Evolutionary conservation across 2,113 vertebrate genomes (phyloP).

Genomic region (Campylorhamphus procurvoides): DNA sequence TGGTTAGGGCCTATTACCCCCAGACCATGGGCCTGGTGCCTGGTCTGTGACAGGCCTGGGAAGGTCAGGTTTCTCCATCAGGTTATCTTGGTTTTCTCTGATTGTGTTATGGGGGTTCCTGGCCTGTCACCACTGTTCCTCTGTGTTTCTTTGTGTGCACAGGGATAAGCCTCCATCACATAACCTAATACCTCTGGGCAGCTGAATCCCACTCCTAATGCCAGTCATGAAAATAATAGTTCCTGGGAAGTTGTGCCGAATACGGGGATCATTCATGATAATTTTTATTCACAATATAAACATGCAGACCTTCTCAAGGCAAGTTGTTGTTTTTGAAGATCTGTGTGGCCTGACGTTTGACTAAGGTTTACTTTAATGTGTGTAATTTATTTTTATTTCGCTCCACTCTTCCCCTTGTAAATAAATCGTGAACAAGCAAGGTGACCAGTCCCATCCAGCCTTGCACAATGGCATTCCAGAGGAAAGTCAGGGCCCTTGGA

Average conservation of each 20-base stretch:
- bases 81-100: background rate
- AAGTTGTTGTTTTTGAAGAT: background rate
- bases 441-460: background rate
- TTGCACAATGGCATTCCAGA: background rate
- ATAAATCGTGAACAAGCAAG: background rate
- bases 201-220: background rate
- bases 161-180: background rate
- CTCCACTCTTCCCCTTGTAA: background rate
- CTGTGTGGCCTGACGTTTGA: background rate
- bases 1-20: rapidly evolving
- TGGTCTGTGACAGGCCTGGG: background rate
- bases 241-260: background rate
- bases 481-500: background rate
- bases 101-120: background rate
- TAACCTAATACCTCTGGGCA: background rate
- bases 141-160: background rate
- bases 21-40: background rate
- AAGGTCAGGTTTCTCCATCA: background rate
- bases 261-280: background rate
- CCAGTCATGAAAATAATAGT: background rate
- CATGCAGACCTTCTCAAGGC: background rate
- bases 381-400: background rate
- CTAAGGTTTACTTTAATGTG: background rate
- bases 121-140: background rate
- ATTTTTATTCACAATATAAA: background rate